These are phyloP conservation scores for Phortica magna DNA, from an alignment of 2,888 invertebrate genomes.

Conservation along the genomic window DNA sequence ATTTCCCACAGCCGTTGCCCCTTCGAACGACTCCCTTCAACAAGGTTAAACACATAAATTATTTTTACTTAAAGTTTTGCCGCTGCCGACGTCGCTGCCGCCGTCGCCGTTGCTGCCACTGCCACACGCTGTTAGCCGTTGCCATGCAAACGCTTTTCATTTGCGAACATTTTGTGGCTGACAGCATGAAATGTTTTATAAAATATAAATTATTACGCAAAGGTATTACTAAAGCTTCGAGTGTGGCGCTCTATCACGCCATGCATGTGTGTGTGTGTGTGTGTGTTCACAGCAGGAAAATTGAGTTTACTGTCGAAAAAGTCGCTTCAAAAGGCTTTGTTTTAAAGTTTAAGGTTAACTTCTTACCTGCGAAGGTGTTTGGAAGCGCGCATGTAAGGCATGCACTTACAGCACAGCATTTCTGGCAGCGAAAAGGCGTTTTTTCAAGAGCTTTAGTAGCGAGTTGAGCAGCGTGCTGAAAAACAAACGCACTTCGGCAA, in stretches of 20 bases:
- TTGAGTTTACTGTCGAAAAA: too few relatives aligned
- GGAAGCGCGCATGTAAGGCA: too few relatives aligned
- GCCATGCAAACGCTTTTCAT: constrained; percentile 8
- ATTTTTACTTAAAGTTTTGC: constrained; percentile 19
- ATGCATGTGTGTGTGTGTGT: neutral
- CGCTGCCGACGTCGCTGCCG: neutral
- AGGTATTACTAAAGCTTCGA: constrained; percentile 18
- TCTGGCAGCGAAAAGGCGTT: too few relatives aligned
- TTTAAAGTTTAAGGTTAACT: too few relatives aligned
- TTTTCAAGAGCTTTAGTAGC: too few relatives aligned
- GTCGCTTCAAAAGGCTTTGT: too few relatives aligned
- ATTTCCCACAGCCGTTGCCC: neutral
- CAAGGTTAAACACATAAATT: constrained; percentile 31
- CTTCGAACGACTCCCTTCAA: neutral
- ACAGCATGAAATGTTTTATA: constrained; percentile 18
- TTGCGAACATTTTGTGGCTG: constrained; percentile 21
- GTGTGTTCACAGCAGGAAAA: neutral
- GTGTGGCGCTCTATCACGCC: neutral
- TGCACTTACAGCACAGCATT: too few relatives aligned
- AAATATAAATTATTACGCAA: constrained; percentile 29
- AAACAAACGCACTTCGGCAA: too few relatives aligned
- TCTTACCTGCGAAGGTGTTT: too few relatives aligned
- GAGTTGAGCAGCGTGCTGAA: too few relatives aligned
- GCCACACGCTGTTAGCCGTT: too few relatives aligned
- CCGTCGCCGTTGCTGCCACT: neutral